phyloP scores from a whole-genome alignment of 1,140 invertebrate genomes.

The Papilio polytes region DNA sequence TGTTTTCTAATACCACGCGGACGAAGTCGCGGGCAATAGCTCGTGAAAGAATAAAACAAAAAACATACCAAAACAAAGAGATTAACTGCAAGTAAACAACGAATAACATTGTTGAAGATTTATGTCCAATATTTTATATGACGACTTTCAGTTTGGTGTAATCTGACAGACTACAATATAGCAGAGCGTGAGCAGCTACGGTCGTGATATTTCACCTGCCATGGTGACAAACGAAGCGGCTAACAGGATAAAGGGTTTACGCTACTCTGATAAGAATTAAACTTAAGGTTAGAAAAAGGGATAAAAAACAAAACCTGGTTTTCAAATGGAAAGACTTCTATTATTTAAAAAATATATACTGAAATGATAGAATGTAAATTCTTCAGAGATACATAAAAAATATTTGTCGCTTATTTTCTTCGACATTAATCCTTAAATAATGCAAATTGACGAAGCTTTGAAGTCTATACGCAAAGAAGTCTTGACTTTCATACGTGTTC shows the following conservation, averaged over 20 bases:
- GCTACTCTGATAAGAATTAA: background rate
- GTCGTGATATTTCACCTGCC: constrained; percentile 21
- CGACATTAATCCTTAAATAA: constrained; percentile 6
- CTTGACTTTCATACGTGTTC: constrained; percentile 12
- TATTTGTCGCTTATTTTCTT: constrained; percentile 18
- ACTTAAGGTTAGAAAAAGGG: background rate
- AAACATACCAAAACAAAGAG: no score
- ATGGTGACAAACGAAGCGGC: constrained; percentile 12
- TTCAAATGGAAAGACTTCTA: no score
- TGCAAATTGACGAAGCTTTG: constrained; percentile 17
- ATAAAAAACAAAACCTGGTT: no score
- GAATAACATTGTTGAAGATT: background rate
- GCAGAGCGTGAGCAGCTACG: constrained; percentile 5
- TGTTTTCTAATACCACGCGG: no score
- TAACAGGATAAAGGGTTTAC: constrained; percentile 13
- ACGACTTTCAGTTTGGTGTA: constrained; percentile 19
- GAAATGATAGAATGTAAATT: no score
- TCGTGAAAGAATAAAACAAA: no score
- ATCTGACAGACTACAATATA: constrained; percentile 21
- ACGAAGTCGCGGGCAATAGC: no score
- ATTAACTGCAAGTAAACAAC: no score
- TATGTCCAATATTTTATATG: constrained; percentile 5
- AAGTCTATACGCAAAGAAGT: constrained; percentile 10
- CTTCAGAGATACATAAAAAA: background rate
- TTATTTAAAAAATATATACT: no score